Base-by-base conservation (phyloP, 1,140 invertebrate species). In the Subanguina moxae region DNA sequence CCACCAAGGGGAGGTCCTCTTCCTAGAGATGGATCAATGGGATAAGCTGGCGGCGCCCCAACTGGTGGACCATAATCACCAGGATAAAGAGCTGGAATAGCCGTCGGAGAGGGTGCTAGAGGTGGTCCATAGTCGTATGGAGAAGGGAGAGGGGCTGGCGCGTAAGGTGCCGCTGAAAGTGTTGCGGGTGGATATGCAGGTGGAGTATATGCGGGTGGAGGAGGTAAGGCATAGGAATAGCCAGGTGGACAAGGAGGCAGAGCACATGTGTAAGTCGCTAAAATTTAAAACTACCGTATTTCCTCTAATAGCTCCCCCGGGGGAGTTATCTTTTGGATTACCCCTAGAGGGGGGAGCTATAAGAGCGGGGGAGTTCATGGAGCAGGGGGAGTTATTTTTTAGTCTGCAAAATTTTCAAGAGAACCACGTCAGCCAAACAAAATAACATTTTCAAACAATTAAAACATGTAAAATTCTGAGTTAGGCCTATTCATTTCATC, bases 111-210 rank as follows among this genome's bases (percentile, higher is more conserved):
- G 7, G 38, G 58, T 45, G 28, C n/a, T 21, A 21, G 28, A 23
- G 58, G 28, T 30, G 27, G 27, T 45, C 58, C 58, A 61, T 61
- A 61, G n/a, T 61, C 28, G 11, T 57, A 57, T 1, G 28, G 58
- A 30, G n/a, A n/a, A 8, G 38, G 58, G 19, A 45, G 58, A 5
- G 58, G 38, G 3, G 27, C 58, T 23, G 58, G 28, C 1, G 38
- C 58, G 17, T 38, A 61, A 46, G 48, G n/a, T 19, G 48, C 48
- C n/a, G 15, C 48, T 19, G 48, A 8, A 11, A 45, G 11, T 11
- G 11, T 13, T 45, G 11, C 43, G 43, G 43, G 11, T 45, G 43
- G 11, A n/a, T n/a, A 45, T 45, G n/a, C n/a, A 38, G 32, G 32
- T 38, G 32, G 32, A 38, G 32, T 11, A 25, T 57, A 57, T 5